A percentile compares a stretch with the other conserved stretches of the same genome.
These are phyloP conservation scores for Bovichtus variegatus DNA, from an alignment of 2,797 vertebrate genomes.

Conservation along the genomic window DNA sequence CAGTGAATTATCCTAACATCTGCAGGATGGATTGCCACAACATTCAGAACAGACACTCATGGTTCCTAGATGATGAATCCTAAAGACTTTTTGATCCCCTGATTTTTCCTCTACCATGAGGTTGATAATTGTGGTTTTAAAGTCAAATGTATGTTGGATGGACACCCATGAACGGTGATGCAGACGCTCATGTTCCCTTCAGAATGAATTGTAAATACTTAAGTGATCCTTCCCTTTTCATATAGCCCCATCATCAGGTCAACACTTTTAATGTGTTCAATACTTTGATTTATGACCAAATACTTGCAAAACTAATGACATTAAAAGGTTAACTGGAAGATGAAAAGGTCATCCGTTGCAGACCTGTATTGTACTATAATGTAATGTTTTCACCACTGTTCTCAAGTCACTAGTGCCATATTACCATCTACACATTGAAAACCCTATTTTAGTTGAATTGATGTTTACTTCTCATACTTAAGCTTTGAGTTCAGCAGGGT, in stretches of 20 bases:
- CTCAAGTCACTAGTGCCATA: background rate
- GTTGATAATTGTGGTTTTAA: background rate
- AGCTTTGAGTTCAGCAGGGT: slow-evolving; percentile 6
- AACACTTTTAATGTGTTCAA: too few species aligned
- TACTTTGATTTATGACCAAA: too few species aligned
- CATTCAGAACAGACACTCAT: background rate
- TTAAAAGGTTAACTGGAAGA: slow-evolving; percentile 4
- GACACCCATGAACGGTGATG: background rate
- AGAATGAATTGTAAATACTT: too few species aligned
- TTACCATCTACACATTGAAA: background rate
- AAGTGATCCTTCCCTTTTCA: too few species aligned
- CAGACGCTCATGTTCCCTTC: too few species aligned
- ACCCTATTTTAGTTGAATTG: accelerated
- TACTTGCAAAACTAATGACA: too few species aligned
- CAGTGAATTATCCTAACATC: background rate
- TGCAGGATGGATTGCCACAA: background rate
- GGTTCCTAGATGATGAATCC: background rate
- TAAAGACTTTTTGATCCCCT: background rate
- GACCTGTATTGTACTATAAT: background rate
- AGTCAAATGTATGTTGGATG: background rate
- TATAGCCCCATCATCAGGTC: too few species aligned
- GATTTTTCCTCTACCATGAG: background rate
- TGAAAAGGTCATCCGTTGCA: background rate
- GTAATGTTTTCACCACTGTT: background rate
- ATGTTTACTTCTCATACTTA: background rate